Conservation (phyloP, 2,797 vertebrate genomes). For the Schizopygopsis pylzovi region DNA sequence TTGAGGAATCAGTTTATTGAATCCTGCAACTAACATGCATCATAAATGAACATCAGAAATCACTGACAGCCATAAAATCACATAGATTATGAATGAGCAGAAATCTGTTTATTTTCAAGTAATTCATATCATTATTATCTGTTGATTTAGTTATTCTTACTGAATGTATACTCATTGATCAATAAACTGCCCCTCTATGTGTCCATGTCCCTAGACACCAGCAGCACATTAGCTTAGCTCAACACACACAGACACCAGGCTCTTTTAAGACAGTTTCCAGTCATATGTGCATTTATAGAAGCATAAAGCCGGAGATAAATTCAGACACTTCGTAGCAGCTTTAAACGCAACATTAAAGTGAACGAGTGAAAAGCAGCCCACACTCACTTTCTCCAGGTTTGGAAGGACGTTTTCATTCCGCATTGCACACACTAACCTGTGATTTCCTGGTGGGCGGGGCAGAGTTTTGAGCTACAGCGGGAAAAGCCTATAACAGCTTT, state of each 20-base stretch:
- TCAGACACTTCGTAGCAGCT: not conserved
- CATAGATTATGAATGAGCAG: not conserved
- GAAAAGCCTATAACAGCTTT: slow-evolving; percentile 23
- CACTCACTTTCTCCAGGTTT: slow-evolving; percentile 27
- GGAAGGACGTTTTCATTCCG: slow-evolving; percentile 76
- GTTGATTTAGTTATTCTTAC: not conserved
- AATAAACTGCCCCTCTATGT: too few relatives aligned
- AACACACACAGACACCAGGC: slow-evolving; percentile 4
- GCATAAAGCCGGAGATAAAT: not conserved
- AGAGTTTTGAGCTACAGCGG: slow-evolving; percentile 17
- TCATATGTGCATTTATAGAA: not conserved
- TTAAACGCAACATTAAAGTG: not conserved
- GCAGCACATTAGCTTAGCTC: slow-evolving; percentile 19
- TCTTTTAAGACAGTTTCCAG: not conserved
- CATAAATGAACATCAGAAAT: not conserved
- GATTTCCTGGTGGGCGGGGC: slow-evolving; percentile 55
- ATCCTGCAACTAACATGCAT: too few relatives aligned
- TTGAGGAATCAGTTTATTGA: not conserved
- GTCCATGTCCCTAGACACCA: slow-evolving; percentile 20
- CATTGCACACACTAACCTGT: slow-evolving; percentile 64
- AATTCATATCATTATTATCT: not conserved
- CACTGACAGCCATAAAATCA: not conserved
- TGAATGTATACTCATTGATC: not conserved
- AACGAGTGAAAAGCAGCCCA: not conserved
- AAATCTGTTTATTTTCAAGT: not conserved